Conservation (phyloP, 2,888 invertebrate species). For the Crematogaster levior region DNA sequence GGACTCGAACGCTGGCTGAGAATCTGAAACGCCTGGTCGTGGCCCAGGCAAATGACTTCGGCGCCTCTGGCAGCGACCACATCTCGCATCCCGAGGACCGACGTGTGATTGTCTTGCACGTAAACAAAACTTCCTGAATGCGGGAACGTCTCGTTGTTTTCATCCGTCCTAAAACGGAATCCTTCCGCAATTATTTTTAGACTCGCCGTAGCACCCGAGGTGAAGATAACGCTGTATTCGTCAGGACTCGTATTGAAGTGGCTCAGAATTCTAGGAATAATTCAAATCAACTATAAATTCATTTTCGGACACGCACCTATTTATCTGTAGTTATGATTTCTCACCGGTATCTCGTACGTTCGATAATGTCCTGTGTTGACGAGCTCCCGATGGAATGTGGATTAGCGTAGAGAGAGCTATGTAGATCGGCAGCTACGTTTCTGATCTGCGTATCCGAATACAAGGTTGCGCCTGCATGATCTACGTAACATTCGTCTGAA, state of each 20-base stretch:
- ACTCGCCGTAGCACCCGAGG: conserved; percentile 96
- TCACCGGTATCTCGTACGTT: conserved; percentile 92
- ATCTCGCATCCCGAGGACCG: conserved; percentile 96
- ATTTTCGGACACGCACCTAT: neutral
- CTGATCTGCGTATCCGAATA: conserved; percentile 92
- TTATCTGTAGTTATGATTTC: conserved; percentile 56
- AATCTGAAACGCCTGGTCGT: conserved; percentile 87
- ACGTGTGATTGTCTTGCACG: conserved; percentile 97
- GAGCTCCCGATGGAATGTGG: conserved; percentile 94
- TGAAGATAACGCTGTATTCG: conserved; percentile 96
- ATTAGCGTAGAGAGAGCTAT: conserved; percentile 93
- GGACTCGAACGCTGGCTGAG: conserved; percentile 79
- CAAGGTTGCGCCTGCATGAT: conserved; percentile 95
- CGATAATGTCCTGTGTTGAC: conserved; percentile 93
- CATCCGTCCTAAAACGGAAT: conserved; percentile 88
- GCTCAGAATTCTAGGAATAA: conserved; percentile 89
- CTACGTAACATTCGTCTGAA: conserved; percentile 92
- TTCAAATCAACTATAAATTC: conserved; percentile 10
- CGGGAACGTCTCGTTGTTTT: conserved; percentile 39
- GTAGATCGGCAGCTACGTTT: conserved; percentile 89
- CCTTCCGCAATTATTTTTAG: conserved; percentile 94
- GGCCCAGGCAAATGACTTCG: conserved; percentile 87
- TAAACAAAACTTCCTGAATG: conserved; percentile 91
- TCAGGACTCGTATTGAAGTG: conserved; percentile 93
- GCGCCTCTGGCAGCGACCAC: conserved; percentile 88